These are phyloP conservation scores for Caenorhabditis japonica DNA, from an alignment of 2,888 invertebrate genomes.

Conservation along the genomic window DNA sequence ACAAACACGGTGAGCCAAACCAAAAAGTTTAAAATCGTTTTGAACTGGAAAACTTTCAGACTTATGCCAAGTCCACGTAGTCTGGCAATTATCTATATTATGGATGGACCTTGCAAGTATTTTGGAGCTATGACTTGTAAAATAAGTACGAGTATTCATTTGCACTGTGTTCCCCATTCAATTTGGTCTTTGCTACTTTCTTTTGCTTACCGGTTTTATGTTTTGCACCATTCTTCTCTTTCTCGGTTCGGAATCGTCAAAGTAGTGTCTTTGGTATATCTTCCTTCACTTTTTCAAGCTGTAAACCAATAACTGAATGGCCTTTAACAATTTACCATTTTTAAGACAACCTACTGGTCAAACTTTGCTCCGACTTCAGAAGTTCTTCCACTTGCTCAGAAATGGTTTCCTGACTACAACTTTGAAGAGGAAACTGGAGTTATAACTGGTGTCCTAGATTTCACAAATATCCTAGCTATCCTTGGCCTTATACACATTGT, in stretches of 20 bases:
- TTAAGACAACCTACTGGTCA: constrained; percentile 29
- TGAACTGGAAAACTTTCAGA: background rate
- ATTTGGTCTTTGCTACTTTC: constrained; percentile 38
- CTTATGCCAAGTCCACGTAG: constrained; percentile 22
- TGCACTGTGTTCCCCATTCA: constrained; percentile 41
- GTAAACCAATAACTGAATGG: background rate
- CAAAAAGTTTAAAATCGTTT: background rate
- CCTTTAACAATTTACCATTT: too few species aligned
- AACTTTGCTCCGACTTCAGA: background rate
- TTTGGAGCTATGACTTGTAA: constrained; percentile 16
- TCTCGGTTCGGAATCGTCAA: constrained; percentile 1
- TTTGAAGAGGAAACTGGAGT: constrained; percentile 7
- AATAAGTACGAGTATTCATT: constrained; percentile 33
- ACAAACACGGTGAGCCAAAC: constrained; percentile 3
- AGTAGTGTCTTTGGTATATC: constrained; percentile 11
- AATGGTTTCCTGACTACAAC: constrained; percentile 20
- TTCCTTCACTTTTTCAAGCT: constrained; percentile 27
- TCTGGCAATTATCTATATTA: constrained; percentile 25
- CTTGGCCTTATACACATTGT: constrained; percentile 17
- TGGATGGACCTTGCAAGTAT: constrained; percentile 34
- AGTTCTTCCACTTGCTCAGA: constrained; percentile 11
- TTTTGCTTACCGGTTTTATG: constrained; percentile 32
- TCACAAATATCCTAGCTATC: background rate
- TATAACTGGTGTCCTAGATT: constrained; percentile 25
- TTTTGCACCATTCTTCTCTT: constrained; percentile 13